A percentile compares a stretch with the other conserved stretches of the same genome.
Conservation (phyloP, 2,113 vertebrate genomes). For the Irena cyanogastra region DNA sequence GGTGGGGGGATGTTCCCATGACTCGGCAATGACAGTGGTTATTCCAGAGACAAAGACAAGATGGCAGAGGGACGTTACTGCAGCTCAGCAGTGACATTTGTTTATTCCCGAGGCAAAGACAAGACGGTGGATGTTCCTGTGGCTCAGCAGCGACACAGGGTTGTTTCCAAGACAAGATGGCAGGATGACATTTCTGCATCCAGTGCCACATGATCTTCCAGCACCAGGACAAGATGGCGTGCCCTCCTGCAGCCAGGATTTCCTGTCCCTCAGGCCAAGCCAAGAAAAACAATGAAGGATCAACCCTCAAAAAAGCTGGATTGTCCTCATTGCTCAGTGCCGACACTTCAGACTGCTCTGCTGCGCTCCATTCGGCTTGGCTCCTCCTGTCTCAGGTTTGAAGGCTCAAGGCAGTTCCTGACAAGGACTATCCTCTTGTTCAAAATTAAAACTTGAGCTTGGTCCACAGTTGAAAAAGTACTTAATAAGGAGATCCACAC, state of each 20-base stretch:
- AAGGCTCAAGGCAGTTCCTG: background rate
- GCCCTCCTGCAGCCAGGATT: background rate
- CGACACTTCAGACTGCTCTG: background rate
- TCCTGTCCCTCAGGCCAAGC: background rate
- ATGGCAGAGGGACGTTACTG: too few relatives aligned
- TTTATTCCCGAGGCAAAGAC: background rate
- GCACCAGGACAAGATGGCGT: background rate
- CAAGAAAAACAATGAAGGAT: background rate
- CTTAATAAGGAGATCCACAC: background rate
- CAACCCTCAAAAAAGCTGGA: background rate
- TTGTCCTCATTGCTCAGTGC: accelerated
- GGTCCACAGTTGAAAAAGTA: background rate
- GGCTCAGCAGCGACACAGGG: background rate
- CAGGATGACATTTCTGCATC: accelerated
- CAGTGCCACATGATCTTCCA: background rate
- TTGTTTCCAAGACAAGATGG: background rate
- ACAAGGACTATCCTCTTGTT: background rate
- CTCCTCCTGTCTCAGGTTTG: background rate
- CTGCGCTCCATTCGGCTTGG: accelerated
- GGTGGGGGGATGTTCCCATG: accelerated
- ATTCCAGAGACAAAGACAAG: background rate
- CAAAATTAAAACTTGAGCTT: background rate
- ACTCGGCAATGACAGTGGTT: too few relatives aligned
- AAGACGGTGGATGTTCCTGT: background rate
- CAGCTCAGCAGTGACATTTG: background rate